Conservation (phyloP, 2,888 invertebrate genomes). For the Monoplex corrugatus region DNA sequence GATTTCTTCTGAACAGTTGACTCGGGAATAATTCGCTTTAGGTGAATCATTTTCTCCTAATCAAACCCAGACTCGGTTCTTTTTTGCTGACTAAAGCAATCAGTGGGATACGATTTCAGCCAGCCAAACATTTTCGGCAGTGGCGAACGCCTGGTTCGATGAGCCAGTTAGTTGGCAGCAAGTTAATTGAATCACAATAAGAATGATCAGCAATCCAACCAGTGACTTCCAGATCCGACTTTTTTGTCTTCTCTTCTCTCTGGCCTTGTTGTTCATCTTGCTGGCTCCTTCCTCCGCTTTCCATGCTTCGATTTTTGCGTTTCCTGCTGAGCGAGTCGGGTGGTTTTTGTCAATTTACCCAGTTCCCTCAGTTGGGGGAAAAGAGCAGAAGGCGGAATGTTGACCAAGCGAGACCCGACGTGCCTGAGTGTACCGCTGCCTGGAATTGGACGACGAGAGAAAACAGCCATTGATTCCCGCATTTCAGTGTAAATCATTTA, state of each 20-base stretch:
- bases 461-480: neutral
- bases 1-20: too few species aligned
- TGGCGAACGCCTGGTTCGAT: too few species aligned
- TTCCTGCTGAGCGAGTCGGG: neutral
- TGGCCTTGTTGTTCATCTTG: neutral
- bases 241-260: neutral
- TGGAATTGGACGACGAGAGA: constrained; percentile 8
- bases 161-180: too few species aligned
- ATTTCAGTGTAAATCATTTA: constrained; percentile 24
- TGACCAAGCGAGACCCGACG: constrained; percentile 6
- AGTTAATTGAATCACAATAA: too few species aligned
- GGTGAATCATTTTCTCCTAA: too few species aligned
- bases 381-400: neutral
- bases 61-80: too few species aligned
- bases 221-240: neutral
- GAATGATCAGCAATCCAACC: neutral
- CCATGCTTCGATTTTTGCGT: neutral
- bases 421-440: neutral
- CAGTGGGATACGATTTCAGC: too few species aligned
- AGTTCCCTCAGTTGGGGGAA: neutral
- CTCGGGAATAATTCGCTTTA: too few species aligned
- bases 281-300: neutral
- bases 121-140: too few species aligned
- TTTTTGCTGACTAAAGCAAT: too few species aligned
- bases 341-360: neutral